Percentiles rank a stretch among this genome's conserved stretches.
These are phyloP conservation scores for Molanna angustata DNA, from an alignment of 2,888 invertebrate genomes.

Conservation along the genomic window DNA sequence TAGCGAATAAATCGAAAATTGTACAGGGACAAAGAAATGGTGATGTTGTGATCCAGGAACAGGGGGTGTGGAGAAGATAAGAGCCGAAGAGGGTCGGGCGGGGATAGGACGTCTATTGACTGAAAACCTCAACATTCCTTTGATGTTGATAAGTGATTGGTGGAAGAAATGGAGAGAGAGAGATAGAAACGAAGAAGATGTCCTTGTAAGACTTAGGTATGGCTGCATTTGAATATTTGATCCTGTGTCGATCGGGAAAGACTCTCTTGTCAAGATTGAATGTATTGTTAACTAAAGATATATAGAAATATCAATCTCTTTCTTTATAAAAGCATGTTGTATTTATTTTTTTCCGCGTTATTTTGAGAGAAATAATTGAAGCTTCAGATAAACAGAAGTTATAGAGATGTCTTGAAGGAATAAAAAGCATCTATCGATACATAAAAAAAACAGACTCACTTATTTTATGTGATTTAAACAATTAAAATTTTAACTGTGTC, in stretches of 20 bases:
- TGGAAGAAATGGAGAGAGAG: conserved; percentile 25
- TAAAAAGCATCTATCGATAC: too few species aligned
- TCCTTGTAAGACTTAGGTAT: conserved; percentile 14
- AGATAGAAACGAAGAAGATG: too few species aligned
- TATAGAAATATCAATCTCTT: too few species aligned
- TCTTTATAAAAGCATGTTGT: too few species aligned
- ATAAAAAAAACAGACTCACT: too few species aligned
- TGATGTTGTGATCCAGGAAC: conserved; percentile 26
- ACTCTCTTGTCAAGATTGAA: conserved; percentile 2
- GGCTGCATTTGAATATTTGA: conserved; percentile 25
- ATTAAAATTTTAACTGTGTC: too few species aligned
- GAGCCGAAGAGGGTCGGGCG: conserved; percentile 2
- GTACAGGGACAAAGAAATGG: conserved; percentile 24
- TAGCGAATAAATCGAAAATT: conserved; percentile 32
- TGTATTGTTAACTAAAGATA: too few species aligned
- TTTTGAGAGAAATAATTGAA: too few species aligned
- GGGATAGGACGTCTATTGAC: conserved; percentile 28
- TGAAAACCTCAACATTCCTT: conserved; percentile 31
- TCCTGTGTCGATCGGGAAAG: conserved; percentile 2
- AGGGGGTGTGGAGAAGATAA: conserved; percentile 12
- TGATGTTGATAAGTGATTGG: conserved; percentile 31
- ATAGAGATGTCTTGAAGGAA: too few species aligned
- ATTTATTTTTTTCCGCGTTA: too few species aligned
- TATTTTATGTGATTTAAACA: too few species aligned
- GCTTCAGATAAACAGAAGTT: too few species aligned